These are phyloP conservation scores for Metopolophium dirhodum DNA, from an alignment of 1,140 invertebrate genomes.

Conservation along the genomic window DNA sequence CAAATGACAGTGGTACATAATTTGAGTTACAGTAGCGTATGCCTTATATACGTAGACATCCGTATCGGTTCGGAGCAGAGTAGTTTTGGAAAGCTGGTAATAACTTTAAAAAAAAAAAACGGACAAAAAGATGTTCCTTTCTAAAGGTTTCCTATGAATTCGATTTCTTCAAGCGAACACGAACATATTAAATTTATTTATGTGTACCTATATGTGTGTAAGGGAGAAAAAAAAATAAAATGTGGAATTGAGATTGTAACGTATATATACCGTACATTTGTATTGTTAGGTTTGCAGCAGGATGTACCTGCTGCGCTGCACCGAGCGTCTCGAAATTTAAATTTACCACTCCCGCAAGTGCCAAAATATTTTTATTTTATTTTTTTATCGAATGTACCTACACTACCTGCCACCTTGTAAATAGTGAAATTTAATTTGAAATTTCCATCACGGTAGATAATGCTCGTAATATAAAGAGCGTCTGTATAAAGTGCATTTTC, in stretches of 20 bases:
- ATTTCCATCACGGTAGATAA: not conserved
- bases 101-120: slow-evolving; percentile 28
- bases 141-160: not conserved
- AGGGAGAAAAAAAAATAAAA: not conserved
- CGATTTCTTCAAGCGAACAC: slow-evolving; percentile 30
- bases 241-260: not conserved
- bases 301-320: not conserved
- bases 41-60: not conserved
- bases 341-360: not conserved
- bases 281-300: not conserved
- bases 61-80: slow-evolving; percentile 13
- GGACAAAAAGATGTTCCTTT: not conserved
- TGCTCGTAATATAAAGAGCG: not conserved
- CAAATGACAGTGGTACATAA: not conserved
- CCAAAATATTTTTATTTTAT: not conserved
- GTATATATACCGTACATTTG: not conserved
- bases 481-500: not conserved
- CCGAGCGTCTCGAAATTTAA: not conserved
- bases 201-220: not conserved
- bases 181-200: slow-evolving; percentile 18
- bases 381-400: not conserved
- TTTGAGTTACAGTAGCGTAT: not conserved
- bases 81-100: slow-evolving; percentile 8
- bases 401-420: not conserved
- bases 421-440: slow-evolving; percentile 30